Conservation (phyloP, 2,113 vertebrate species). For the Fulica atra region DNA sequence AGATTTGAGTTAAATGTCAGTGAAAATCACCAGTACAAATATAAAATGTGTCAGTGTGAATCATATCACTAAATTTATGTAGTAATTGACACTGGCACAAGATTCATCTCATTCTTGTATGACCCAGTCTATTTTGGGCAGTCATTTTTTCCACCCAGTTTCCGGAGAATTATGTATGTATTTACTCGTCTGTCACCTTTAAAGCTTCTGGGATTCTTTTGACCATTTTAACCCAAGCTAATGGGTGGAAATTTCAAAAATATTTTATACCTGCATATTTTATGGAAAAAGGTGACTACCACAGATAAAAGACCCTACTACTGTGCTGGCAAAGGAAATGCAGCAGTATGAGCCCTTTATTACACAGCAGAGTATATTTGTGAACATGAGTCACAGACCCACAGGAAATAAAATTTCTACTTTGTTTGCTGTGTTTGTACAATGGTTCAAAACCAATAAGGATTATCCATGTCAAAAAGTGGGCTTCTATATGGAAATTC, state of each 20-base stretch:
- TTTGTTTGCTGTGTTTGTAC: background rate
- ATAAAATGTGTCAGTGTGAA: slow-evolving; percentile 53
- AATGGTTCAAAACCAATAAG: background rate
- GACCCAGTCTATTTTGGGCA: slow-evolving; percentile 38
- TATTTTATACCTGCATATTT: background rate
- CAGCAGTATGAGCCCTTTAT: background rate
- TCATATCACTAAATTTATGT: slow-evolving; percentile 50
- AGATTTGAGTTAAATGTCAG: slow-evolving; percentile 49
- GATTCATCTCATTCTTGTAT: background rate
- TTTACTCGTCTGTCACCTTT: slow-evolving; percentile 1
- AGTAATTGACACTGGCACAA: slow-evolving; percentile 44
- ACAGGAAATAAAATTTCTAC: background rate
- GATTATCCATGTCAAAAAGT: background rate
- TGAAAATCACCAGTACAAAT: slow-evolving; percentile 36
- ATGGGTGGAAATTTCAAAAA: background rate
- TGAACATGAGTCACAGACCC: background rate
- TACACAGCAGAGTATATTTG: background rate
- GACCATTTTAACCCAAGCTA: background rate
- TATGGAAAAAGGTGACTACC: background rate
- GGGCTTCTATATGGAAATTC: background rate
- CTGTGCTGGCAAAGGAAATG: background rate
- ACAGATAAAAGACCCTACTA: background rate
- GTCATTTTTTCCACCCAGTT: background rate
- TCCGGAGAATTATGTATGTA: background rate
- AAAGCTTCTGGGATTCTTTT: slow-evolving; percentile 5